A percentile compares a stretch with the other conserved stretches of the same genome.
Evolutionary conservation across 2,888 invertebrate genomes (phyloP).

Genomic region (Plutella xylostella): DNA sequence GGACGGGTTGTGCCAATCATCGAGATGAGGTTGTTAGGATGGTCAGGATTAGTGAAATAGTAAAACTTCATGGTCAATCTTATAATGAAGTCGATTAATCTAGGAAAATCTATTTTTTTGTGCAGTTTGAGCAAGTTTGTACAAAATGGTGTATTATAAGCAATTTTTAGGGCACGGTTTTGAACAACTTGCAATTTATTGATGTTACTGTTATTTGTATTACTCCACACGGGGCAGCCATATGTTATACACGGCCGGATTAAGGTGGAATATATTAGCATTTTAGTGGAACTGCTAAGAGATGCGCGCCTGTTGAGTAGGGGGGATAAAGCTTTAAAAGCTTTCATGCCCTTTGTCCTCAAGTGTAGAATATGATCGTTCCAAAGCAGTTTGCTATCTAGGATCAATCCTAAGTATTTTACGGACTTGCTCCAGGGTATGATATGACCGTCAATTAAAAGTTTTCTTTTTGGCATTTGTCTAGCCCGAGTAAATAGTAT

Average conservation of each 20-base stretch:
- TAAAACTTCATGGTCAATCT: background rate
- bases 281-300: constrained; percentile 1
- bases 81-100: background rate
- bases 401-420: constrained; percentile 3
- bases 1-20: background rate
- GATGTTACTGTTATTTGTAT: constrained; percentile 1
- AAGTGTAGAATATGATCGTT: background rate
- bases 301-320: constrained; percentile 1
- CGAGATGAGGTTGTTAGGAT: background rate
- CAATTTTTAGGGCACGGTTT: constrained; percentile 8
- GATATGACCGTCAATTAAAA: background rate
- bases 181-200: constrained; percentile 4
- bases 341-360: background rate
- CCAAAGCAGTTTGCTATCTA: constrained; percentile 8
- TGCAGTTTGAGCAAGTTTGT: constrained; percentile 5
- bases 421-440: constrained; percentile 5
- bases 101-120: background rate
- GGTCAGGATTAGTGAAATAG: background rate
- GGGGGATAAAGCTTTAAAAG: constrained; percentile 2
- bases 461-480: background rate
- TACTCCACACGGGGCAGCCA: constrained; percentile 9
- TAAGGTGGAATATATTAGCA: constrained; percentile 3
- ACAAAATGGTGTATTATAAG: constrained; percentile 9
- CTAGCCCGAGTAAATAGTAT: constrained; percentile 5
- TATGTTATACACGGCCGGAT: constrained; percentile 7